Percentiles rank a stretch among this genome's conserved stretches.
Conservation (phyloP, 2,888 invertebrate genomes). For the Ochropleura leucogaster region DNA sequence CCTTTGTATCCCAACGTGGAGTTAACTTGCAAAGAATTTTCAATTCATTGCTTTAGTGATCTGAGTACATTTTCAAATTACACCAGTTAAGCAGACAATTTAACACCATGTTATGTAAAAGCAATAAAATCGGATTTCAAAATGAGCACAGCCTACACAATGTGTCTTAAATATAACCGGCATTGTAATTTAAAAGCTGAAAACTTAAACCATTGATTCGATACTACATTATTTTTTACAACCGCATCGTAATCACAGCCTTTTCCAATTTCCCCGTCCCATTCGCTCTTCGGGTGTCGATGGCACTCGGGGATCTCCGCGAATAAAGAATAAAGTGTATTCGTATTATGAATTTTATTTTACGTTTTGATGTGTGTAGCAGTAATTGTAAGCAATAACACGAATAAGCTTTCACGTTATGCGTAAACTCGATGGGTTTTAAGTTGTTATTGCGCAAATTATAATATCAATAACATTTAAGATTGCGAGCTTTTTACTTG, state of each 20-base stretch:
- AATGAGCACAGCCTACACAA: slow-evolving; percentile 9
- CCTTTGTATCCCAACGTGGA: slow-evolving; percentile 14
- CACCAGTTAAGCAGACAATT: slow-evolving; percentile 4
- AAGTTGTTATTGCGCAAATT: slow-evolving; percentile 17
- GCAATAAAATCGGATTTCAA: slow-evolving; percentile 26
- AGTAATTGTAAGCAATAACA: slow-evolving; percentile 33
- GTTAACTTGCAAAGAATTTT: slow-evolving; percentile 19
- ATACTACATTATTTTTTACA: slow-evolving; percentile 69
- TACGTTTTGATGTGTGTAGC: slow-evolving; percentile 24
- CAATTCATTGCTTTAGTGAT: too few species aligned
- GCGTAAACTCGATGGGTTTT: slow-evolving; percentile 11
- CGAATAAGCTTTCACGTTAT: slow-evolving; percentile 50
- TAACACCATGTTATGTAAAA: slow-evolving; percentile 21
- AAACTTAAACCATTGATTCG: slow-evolving; percentile 65
- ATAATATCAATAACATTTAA: slow-evolving; percentile 24
- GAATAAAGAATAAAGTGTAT: slow-evolving; percentile 47
- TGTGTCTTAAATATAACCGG: neutral
- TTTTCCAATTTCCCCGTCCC: slow-evolving; percentile 56
- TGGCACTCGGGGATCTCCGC: slow-evolving; percentile 36
- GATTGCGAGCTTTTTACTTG: slow-evolving; percentile 1
- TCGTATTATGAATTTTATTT: slow-evolving; percentile 37
- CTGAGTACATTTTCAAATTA: neutral
- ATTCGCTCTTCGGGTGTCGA: slow-evolving; percentile 35
- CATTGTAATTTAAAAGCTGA: slow-evolving; percentile 65
- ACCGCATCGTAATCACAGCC: slow-evolving; percentile 64